These are phyloP conservation scores for Halichondria panicea DNA, from an alignment of 37 sponge, comb jelly and placozoan genomes.

Conservation along the genomic window DNA sequence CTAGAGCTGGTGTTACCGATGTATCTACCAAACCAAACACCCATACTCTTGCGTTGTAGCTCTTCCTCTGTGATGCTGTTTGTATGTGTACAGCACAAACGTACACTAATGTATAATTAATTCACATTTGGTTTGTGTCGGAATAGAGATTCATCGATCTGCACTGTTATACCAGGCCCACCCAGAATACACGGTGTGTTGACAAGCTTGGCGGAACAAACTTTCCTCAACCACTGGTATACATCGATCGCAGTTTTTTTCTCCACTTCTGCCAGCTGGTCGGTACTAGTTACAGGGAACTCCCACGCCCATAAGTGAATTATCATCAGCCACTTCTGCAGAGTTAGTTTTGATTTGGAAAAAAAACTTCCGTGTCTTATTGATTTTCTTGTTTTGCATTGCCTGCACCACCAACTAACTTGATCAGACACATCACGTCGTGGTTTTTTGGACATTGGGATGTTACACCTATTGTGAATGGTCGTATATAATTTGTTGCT, in stretches of 20 bases:
- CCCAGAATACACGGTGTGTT: constrained; percentile 19
- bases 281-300: constrained; percentile 25
- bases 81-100: not conserved
- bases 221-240: constrained; percentile 50
- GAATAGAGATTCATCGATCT: constrained; percentile 59
- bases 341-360: constrained; percentile 24
- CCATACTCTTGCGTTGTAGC: constrained; percentile 53
- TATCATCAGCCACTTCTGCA: constrained; percentile 46
- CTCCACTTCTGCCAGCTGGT: constrained; percentile 8
- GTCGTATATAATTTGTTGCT: too few relatives aligned
- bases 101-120: not conserved
- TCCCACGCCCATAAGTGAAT: constrained; percentile 21
- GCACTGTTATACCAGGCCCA: constrained; percentile 27
- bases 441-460: too few relatives aligned
- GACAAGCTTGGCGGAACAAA: constrained; percentile 40
- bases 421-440: constrained; percentile 38
- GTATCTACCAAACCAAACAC: constrained; percentile 77
- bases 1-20: constrained; percentile 27
- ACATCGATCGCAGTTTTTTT: constrained; percentile 22
- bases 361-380: constrained; percentile 53
- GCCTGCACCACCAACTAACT: constrained; percentile 37
- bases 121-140: constrained; percentile 55
- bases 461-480: too few relatives aligned
- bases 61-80: constrained; percentile 57
- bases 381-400: constrained; percentile 29